A percentile compares a stretch with the other conserved stretches of the same genome.
These are phyloP conservation scores for Coracias cyanogaster DNA, from an alignment of 2,797 vertebrate genomes.

Conservation along the genomic window DNA sequence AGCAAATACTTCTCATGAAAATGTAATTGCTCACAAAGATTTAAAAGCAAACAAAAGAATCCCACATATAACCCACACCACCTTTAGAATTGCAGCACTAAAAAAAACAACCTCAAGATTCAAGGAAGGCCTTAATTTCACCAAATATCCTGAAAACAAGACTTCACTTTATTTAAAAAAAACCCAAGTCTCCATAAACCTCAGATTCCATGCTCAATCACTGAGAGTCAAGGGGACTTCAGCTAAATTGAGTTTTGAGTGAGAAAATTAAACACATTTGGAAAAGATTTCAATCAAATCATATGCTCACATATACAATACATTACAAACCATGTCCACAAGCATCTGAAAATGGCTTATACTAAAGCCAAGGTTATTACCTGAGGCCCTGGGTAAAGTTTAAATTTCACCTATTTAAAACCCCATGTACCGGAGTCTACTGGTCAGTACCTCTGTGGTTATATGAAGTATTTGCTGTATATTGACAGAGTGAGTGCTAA, in stretches of 20 bases:
- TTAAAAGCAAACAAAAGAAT: neutral
- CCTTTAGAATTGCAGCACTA: neutral
- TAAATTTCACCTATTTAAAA: neutral
- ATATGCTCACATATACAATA: fast-evolving
- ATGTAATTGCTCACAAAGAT: neutral
- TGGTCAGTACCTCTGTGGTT: neutral
- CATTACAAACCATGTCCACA: neutral
- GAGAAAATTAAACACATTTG: neutral
- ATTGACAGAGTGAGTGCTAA: neutral
- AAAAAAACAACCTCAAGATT: neutral
- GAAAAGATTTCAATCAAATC: neutral
- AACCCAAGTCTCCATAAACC: neutral
- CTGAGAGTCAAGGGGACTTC: neutral
- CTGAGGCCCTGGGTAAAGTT: neutral
- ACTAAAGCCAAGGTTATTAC: neutral
- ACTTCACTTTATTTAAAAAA: neutral
- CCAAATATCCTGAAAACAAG: neutral
- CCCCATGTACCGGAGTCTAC: neutral
- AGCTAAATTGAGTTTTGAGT: neutral
- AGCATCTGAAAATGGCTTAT: neutral
- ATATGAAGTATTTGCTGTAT: neutral
- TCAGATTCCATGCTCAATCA: neutral
- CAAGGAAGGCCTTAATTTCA: neutral
- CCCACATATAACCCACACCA: neutral
- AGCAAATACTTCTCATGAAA: neutral